Base-by-base conservation (phyloP, 2,888 invertebrate genomes). In the Amphiduros pacificus region DNA sequence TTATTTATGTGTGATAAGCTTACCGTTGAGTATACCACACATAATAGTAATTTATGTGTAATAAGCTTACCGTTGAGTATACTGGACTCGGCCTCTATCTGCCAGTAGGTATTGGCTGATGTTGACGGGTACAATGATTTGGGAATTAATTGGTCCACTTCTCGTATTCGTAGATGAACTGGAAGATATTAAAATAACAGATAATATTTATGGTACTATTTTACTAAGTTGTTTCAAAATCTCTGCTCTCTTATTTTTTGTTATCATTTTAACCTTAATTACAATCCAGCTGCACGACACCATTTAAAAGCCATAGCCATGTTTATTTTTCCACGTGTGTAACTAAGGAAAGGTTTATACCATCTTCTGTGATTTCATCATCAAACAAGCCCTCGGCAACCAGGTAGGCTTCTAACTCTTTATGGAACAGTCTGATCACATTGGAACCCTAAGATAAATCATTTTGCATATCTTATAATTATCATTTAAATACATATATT, bases 21-120 rank as follows among this genome's bases (percentile, higher is more conserved):
- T 40, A 71, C 71, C 71, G 36, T 71, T 69, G 20, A 82, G 73
- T 27, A 78, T 73, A 60, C 77, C 74, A 52, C 71, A 77, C 66
- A n/a, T n/a, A n/a, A n/a, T n/a, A n/a, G n/a, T n/a, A n/a, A n/a
- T n/a, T n/a, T n/a, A n/a, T n/a, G n/a, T 11, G 36, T 17, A 36
- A 20, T 44, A 4, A 17, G 41, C 52, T 60, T 40, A 71, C 71
- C 71, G 36, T 71, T 69, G 20, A 82, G 73, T 27, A 78, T 73
- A 60, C 77, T 74, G 53, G 71, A 77, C 66, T 82, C 82, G 3
- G 78, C 76, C 64, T 82, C 81, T 28, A 82, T 77, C 59, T 80
- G 79, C 82, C 82, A 82, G 72, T 79, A 82, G 20, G 80, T 79
- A 64, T 81, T 82, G 3, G 80, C 82, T 4, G 82, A 81, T 28